Evolutionary conservation across 2,888 invertebrate species (phyloP), one percentile per base, ranked within the genome.

Genomic region (Amphipyra tragopoginis): DNA sequence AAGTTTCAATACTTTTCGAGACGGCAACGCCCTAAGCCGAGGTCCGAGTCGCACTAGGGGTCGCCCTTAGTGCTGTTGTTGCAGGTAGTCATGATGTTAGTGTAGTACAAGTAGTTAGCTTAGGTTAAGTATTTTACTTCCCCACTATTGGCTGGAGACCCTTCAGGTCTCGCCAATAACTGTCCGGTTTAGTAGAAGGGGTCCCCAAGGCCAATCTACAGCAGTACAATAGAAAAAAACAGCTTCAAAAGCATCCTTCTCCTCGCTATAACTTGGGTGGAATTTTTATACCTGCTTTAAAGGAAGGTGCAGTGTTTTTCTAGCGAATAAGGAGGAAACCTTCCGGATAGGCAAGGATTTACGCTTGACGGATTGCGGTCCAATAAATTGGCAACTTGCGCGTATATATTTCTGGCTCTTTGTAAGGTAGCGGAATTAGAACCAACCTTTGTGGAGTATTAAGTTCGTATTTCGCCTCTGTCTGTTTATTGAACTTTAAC

Each of bases 341-440:
- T 66, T 61, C 43, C 57, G 63, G 75, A 74, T 77, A 74, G 71
- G 75, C 56, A 67, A 65, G 76, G 76, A 77, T 77, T 76, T 77
- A 77, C 71, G 71, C 75, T 65, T 77, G 76, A 76, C 76, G 75
- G 75, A 76, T 76, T 71, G 78, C 75, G 75, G 78, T 74, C 76
- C 76, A 76, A 76, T 77, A 76, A 74, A 77, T 76, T 77, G 75
- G 71, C 75, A 65, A 77, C 65, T 65, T 67, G 60, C 71, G 57
- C 66, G 77, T 77, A 72, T 76, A 72, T 76, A 74, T 75, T 75
- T 73, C 72, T 61, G 50, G 61, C 39, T 70, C 63, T 61, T 65
- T 73, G 60, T 62, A 44, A 36, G 36, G 51, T 51, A 34, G 14
- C 43, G 44, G 52, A 65, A 51, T 55, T 53, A 67, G 63, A 54